phyloP scores from a whole-genome alignment of 2,797 vertebrate species.

The Peromyscus nudipes region DNA sequence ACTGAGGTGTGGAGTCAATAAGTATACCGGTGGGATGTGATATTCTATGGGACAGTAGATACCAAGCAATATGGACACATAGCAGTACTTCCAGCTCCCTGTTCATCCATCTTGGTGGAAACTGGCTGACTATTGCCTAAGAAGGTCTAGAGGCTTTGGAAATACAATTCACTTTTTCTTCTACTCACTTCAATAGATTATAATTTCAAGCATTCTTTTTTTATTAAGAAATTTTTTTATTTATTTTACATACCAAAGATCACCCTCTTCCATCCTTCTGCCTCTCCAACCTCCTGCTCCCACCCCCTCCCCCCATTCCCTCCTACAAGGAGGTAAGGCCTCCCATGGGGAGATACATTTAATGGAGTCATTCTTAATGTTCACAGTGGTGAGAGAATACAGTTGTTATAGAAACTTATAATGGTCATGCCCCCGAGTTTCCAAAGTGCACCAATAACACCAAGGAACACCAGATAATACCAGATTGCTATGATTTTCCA shows the following conservation, averaged over 20 bases:
- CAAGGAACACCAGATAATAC: not conserved
- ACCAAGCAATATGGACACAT: fast-evolving
- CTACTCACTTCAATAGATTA: not conserved
- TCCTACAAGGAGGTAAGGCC: too few species aligned
- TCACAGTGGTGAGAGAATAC: not conserved
- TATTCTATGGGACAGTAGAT: not conserved
- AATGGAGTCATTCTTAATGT: not conserved
- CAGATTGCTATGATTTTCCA: not conserved
- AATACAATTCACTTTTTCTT: not conserved
- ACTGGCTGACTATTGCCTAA: not conserved
- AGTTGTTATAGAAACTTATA: not conserved
- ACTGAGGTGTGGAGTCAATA: not conserved
- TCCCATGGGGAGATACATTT: too few species aligned
- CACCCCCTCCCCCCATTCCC: too few species aligned
- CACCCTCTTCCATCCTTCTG: too few species aligned
- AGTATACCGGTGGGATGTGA: not conserved
- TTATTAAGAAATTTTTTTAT: too few species aligned
- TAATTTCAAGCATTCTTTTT: not conserved
- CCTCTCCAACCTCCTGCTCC: too few species aligned
- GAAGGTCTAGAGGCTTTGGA: not conserved
- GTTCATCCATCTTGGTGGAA: not conserved
- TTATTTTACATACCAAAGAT: too few species aligned
- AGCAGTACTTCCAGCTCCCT: not conserved
- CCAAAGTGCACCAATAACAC: not conserved
- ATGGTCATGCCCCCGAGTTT: not conserved